Base-by-base conservation (phyloP, 2,888 invertebrate species). In the Cenopis cana region DNA sequence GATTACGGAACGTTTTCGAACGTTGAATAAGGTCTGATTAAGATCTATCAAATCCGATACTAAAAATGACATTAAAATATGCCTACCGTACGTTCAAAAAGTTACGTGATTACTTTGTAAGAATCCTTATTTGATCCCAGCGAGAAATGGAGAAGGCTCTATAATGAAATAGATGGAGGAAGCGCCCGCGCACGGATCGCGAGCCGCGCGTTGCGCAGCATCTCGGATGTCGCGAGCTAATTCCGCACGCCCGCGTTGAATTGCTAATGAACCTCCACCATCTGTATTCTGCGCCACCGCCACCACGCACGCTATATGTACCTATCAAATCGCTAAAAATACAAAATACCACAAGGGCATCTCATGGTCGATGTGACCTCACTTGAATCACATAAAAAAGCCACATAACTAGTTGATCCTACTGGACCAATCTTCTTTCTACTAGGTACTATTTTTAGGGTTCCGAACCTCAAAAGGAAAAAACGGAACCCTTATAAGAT, bases 261-360 rank as follows among this genome's bases (percentile, higher is more conserved):
- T 93, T 76, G 82, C 80, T 92, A 92, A 92, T 91, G 81, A 81
- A 74, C 75, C 76, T 74, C 76, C 77, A 74, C 76, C 80, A 92
- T 92, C 91, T 89, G 91, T 91, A 92, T 92, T 88, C 92, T 78
- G 80, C 56, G 74, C 75, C 76, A 81, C 87, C 83, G 76, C 69
- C 77, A 71, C 77, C 77, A 76, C 78, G 18, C 57, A 29, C 66
- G 55, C 54, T 81, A 79, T 80, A 79, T 81, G 83, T 70, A 66
- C 49, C 82, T 85, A 86, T 84, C 85, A 88, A 89, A 90, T 86
- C 89, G 90, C 91, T 92, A 91, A 92, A 93, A 91, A 92, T 92
- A 91, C 84, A 81, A 87, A 82, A 83, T 82, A 81, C 77, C 77
- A 78, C 91, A 88, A 90, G 89, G 90, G 88, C 89, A 85, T 73